phyloP scores from a whole-genome alignment of 2,797 vertebrate genomes.

The Neoniphon sammara region DNA sequence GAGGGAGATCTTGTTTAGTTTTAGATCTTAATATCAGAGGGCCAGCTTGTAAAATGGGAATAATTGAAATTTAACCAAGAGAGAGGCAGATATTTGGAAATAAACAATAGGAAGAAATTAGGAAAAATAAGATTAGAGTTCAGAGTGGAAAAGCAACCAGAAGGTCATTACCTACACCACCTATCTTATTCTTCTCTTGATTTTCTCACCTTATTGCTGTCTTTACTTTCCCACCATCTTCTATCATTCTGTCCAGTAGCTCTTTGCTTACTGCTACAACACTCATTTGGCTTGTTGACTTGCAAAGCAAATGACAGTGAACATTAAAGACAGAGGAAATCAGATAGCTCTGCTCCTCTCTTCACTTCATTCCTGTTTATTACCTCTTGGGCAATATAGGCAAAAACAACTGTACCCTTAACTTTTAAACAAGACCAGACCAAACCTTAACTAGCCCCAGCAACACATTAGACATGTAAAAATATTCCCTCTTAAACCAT shows the following conservation, averaged over 20 bases:
- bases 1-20: background rate
- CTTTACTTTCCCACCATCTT: slow-evolving; percentile 3
- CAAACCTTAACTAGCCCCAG: background rate
- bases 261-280: background rate
- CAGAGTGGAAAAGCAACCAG: background rate
- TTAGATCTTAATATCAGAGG: background rate
- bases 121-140: background rate
- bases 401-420: background rate
- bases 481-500: slow-evolving; percentile 12
- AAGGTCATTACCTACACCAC: background rate
- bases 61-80: no score
- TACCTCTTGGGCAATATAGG: slow-evolving; percentile 8
- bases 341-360: background rate
- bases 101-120: background rate
- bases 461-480: background rate
- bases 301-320: background rate
- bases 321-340: slow-evolving; percentile 43
- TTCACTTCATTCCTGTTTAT: slow-evolving; percentile 59
- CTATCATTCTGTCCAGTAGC: background rate
- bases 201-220: background rate
- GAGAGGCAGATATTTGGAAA: background rate
- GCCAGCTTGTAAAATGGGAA: no score
- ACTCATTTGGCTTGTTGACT: background rate
- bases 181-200: background rate
- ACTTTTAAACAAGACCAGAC: background rate